Conservation (phyloP, 92 coral and sea anemone genomes). For the Hydrozoanthus gracilis region DNA sequence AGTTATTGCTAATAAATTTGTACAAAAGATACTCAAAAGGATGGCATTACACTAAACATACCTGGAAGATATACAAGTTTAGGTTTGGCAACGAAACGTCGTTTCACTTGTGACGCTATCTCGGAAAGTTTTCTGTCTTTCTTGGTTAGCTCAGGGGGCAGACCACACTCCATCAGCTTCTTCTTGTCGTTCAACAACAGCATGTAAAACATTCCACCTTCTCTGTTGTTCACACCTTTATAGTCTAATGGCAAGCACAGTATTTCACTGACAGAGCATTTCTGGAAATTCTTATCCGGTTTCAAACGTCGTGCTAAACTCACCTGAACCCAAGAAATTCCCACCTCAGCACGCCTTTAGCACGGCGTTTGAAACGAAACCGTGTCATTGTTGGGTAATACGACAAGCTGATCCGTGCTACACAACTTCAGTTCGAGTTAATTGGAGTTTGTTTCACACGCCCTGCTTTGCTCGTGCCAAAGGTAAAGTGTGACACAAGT, state of each 20-base stretch:
- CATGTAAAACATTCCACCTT: conserved; percentile 62
- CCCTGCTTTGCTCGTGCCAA: too few relatives aligned
- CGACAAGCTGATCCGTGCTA: too few relatives aligned
- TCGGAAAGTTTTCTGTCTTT: background rate
- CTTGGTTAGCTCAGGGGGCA: conserved; percentile 42
- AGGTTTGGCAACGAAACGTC: conserved; percentile 45
- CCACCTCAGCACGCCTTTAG: too few relatives aligned
- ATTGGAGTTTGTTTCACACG: too few relatives aligned
- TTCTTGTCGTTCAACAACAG: conserved; percentile 56
- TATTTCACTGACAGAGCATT: background rate
- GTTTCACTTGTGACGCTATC: conserved; percentile 27
- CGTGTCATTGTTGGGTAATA: too few relatives aligned
- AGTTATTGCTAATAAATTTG: too few relatives aligned
- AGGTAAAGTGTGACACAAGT: too few relatives aligned
- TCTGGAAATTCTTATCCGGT: background rate
- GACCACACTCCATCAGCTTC: conserved; percentile 62
- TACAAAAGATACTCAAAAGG: too few relatives aligned
- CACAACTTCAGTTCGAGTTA: too few relatives aligned
- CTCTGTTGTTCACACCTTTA: conserved; percentile 43
- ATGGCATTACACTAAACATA: background rate
- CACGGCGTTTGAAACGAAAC: too few relatives aligned
- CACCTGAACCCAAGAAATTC: too few relatives aligned
- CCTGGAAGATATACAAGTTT: conserved; percentile 27
- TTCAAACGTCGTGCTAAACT: too few relatives aligned
- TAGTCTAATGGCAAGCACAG: background rate